Percentiles rank a stretch among this genome's conserved stretches.
These are phyloP conservation scores for Ptychobarbus kaznakovi DNA, from an alignment of 2,797 vertebrate species.

Conservation along the genomic window DNA sequence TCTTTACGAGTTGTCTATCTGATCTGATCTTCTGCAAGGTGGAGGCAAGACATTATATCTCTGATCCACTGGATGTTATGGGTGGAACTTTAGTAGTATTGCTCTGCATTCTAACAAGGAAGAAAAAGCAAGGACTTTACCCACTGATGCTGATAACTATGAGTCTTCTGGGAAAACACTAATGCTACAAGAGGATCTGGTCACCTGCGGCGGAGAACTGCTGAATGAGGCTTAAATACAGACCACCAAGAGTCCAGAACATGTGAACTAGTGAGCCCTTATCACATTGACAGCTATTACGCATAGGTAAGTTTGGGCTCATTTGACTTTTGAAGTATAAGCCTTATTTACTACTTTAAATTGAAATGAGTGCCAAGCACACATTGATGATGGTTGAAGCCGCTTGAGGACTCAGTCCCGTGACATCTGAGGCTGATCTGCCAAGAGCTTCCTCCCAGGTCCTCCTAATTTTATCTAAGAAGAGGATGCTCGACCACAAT, in stretches of 20 bases:
- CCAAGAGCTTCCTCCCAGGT: not conserved
- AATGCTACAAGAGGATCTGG: not conserved
- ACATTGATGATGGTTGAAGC: not conserved
- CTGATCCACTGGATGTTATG: not conserved
- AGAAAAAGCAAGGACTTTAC: not conserved
- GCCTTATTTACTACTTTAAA: no score
- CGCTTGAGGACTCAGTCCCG: not conserved
- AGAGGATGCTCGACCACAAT: not conserved
- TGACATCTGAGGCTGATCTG: not conserved
- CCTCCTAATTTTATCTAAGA: not conserved
- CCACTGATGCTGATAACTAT: not conserved
- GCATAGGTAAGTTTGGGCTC: not conserved
- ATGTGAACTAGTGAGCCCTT: not conserved
- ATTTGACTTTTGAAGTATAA: slow-evolving; percentile 9
- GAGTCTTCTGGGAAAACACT: not conserved
- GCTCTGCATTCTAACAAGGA: not conserved
- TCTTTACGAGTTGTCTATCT: not conserved
- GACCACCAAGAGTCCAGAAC: not conserved
- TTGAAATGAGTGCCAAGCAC: not conserved
- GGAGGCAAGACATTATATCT: not conserved
- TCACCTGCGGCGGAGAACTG: not conserved
- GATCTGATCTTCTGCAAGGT: not conserved
- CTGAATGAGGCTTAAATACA: not conserved
- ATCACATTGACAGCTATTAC: not conserved
- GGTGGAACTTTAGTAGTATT: not conserved